Evolutionary conservation across 1,140 invertebrate species (phyloP).

Genomic region (Diprion similis): DNA sequence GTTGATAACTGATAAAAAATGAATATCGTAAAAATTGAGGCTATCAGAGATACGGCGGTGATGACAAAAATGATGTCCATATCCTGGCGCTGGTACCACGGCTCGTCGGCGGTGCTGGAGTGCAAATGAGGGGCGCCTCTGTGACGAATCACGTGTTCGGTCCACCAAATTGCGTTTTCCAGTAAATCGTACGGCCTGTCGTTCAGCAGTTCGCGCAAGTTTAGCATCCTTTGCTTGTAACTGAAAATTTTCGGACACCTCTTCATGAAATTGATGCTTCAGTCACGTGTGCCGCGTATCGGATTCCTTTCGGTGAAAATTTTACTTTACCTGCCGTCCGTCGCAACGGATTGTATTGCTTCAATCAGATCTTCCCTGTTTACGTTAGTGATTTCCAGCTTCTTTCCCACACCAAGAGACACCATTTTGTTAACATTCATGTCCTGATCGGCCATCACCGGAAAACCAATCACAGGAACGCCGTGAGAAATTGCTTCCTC

Average conservation of each 20-base stretch:
- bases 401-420: not conserved
- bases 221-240: not conserved
- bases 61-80: constrained; percentile 42
- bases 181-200: constrained; percentile 56
- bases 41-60: not conserved
- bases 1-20: too few relatives aligned
- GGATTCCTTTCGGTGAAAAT: too few relatives aligned
- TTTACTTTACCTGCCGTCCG: not conserved
- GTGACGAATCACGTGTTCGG: constrained; percentile 64
- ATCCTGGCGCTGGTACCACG: constrained; percentile 48
- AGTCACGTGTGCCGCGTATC: not conserved
- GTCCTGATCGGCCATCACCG: constrained; percentile 19
- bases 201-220: constrained; percentile 33
- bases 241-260: not conserved
- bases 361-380: not conserved
- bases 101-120: constrained; percentile 45
- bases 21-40: too few relatives aligned
- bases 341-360: not conserved
- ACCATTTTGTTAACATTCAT: constrained; percentile 25
- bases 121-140: constrained; percentile 59
- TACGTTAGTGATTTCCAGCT: constrained; percentile 2
- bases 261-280: not conserved
- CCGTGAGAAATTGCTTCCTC: constrained; percentile 64
- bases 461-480: constrained; percentile 47
- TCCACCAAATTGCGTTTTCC: constrained; percentile 63